Evolutionary conservation across 2,797 vertebrate species (phyloP).

Genomic region (Enteromius trimaculatus): DNA sequence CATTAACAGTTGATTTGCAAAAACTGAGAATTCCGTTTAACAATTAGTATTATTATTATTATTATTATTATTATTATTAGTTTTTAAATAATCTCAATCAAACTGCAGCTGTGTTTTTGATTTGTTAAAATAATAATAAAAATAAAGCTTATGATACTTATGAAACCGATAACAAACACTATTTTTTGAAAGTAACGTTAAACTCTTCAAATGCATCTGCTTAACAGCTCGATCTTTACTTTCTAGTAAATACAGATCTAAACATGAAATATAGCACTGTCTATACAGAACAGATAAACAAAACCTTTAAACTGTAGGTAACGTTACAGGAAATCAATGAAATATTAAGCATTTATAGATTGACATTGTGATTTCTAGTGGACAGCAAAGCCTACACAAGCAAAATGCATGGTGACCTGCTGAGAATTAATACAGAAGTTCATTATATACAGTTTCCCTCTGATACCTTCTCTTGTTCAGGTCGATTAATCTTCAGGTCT

Average conservation of each 20-base stretch:
- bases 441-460: background rate
- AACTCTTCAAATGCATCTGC: background rate
- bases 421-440: background rate
- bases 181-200: background rate
- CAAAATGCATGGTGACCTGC: fast-evolving
- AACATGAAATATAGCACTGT: background rate
- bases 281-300: background rate
- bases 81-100: too few species aligned
- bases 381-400: background rate
- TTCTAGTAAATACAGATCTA: background rate
- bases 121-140: too few species aligned
- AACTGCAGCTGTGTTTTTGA: too few species aligned
- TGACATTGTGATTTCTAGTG: background rate
- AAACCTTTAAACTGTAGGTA: too few species aligned
- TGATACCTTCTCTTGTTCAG: slow-evolving; percentile 60
- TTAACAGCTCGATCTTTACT: background rate
- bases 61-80: too few species aligned
- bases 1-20: too few species aligned
- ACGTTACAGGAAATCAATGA: too few species aligned
- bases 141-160: too few species aligned
- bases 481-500: slow-evolving; percentile 60
- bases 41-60: too few species aligned
- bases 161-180: too few species aligned
- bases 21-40: too few species aligned
- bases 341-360: background rate